A percentile compares a stretch with the other conserved stretches of the same genome.
These are phyloP conservation scores for Aphelenchoides besseyi DNA, from an alignment of 1,140 invertebrate genomes.

Conservation along the genomic window DNA sequence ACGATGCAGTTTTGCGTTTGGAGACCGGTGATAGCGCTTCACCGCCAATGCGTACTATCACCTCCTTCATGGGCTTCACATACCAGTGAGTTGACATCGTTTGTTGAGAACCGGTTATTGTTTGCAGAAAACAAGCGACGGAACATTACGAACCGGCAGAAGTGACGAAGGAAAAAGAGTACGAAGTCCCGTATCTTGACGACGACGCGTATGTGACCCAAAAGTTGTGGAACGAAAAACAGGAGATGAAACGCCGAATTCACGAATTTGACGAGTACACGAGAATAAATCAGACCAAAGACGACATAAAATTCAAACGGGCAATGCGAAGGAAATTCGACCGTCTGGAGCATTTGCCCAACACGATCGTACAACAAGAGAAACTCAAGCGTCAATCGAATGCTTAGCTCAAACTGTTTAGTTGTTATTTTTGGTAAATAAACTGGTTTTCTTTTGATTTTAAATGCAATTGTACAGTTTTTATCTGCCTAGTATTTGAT, in stretches of 20 bases:
- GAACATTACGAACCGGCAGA: conserved; percentile 52
- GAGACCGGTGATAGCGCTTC: conserved; percentile 80
- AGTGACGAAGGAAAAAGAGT: conserved; percentile 48
- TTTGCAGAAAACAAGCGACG: conserved; percentile 44
- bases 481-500: no score
- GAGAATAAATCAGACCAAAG: conserved; percentile 6
- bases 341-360: conserved; percentile 38
- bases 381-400: not conserved
- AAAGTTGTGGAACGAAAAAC: conserved; percentile 59
- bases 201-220: conserved; percentile 61
- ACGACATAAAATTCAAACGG: conserved; percentile 21
- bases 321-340: conserved; percentile 30
- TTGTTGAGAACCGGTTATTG: conserved; percentile 21
- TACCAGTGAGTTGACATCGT: conserved; percentile 49
- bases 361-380: conserved; percentile 27
- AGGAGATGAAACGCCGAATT: conserved; percentile 41
- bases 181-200: conserved; percentile 58
- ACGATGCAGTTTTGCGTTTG: conserved; percentile 80
- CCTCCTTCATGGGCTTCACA: conserved; percentile 60
- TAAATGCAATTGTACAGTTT: no score
- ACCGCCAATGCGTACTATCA: conserved; percentile 51
- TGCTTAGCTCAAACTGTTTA: not conserved
- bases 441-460: not conserved
- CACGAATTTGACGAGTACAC: conserved; percentile 36
- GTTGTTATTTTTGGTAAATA: not conserved